These are phyloP conservation scores for Corydoras sp. DNA, from an alignment of 2,113 vertebrate species.

Conservation along the genomic window DNA sequence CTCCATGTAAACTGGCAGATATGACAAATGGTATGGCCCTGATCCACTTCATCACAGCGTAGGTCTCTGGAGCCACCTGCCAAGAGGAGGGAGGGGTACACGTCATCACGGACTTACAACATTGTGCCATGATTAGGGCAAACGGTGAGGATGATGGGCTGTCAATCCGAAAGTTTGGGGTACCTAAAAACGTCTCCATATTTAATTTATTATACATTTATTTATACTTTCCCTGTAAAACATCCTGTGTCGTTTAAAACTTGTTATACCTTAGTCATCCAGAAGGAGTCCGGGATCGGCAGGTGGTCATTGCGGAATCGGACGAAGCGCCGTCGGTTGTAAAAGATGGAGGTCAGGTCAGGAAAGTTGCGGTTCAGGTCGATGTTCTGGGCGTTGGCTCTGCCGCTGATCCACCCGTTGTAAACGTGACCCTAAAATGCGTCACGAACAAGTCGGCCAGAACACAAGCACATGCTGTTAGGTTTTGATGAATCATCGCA, in stretches of 20 bases:
- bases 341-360: slow-evolving; percentile 83
- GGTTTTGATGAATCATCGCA: too few species aligned
- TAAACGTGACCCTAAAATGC: slow-evolving; percentile 78
- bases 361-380: slow-evolving; percentile 97
- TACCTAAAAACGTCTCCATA: too few species aligned
- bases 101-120: too few species aligned
- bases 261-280: slow-evolving; percentile 82
- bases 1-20: slow-evolving; percentile 91
- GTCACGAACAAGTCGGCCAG: slow-evolving; percentile 33
- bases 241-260: too few species aligned
- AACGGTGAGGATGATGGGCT: too few species aligned
- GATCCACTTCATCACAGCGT: slow-evolving; percentile 93
- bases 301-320: slow-evolving; percentile 78
- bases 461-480: background rate
- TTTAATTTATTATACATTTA: too few species aligned
- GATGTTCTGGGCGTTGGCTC: slow-evolving; percentile 84
- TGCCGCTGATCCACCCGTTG: slow-evolving; percentile 86
- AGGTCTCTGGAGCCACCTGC: slow-evolving; percentile 93
- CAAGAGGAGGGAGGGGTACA: too few species aligned
- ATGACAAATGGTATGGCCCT: slow-evolving; percentile 81
- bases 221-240: too few species aligned
- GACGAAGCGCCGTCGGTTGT: slow-evolving; percentile 71
- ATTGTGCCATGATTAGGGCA: too few species aligned
- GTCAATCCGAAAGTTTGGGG: too few species aligned
- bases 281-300: slow-evolving; percentile 86